These are phyloP conservation scores for Cepaea nemoralis DNA, from an alignment of 1,140 invertebrate species.

Conservation along the genomic window DNA sequence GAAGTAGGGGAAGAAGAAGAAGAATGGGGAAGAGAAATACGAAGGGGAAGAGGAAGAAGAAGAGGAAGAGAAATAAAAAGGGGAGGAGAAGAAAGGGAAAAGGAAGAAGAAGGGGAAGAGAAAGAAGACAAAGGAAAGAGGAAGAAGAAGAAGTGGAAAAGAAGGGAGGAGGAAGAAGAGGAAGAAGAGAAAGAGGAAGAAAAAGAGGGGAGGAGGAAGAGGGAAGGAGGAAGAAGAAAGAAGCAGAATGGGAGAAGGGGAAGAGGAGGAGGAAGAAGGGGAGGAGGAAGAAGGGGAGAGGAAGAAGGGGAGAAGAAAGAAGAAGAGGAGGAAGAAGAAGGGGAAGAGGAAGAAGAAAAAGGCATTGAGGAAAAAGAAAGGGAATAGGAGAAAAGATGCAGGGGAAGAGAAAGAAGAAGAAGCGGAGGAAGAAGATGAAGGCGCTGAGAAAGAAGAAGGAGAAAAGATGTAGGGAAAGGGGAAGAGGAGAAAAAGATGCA, in stretches of 20 bases:
- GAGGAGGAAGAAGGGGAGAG: background rate
- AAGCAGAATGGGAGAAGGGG: too few species aligned
- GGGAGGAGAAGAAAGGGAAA: background rate
- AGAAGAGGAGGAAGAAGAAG: background rate
- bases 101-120: background rate
- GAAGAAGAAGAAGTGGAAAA: background rate
- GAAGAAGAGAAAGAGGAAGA: too few species aligned
- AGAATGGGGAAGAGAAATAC: too few species aligned
- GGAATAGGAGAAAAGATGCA: background rate
- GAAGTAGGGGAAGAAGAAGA: too few species aligned
- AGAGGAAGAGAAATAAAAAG: background rate
- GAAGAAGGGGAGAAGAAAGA: background rate
- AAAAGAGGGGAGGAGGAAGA: too few species aligned
- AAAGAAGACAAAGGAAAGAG: background rate
- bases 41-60: background rate
- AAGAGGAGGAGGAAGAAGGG: background rate
- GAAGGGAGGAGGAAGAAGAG: background rate
- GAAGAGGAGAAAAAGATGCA: background rate
- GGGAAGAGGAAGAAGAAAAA: background rate
- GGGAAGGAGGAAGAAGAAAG: too few species aligned
- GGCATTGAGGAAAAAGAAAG: constrained; percentile 21
- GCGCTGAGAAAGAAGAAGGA: too few species aligned
- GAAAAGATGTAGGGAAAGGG: background rate
- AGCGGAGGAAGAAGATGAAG: background rate
- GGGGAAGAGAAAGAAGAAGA: background rate